A percentile compares a stretch with the other conserved stretches of the same genome.
phyloP scores from a whole-genome alignment of 2,113 vertebrate genomes.

The Todiramphus saurophagus region DNA sequence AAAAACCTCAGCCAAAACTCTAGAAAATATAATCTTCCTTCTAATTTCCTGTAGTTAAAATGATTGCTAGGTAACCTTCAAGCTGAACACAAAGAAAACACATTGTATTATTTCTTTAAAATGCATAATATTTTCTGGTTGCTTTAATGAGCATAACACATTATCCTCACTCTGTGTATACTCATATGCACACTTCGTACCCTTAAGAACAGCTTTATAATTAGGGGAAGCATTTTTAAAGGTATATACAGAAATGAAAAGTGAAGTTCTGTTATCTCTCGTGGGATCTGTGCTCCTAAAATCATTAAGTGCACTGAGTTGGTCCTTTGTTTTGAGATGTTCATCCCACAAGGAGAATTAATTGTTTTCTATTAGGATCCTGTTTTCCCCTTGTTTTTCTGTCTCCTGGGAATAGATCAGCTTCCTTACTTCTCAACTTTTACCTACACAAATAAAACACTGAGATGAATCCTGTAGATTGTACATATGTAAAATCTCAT shows the following conservation, averaged over 20 bases:
- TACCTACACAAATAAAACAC: not conserved
- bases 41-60: not conserved
- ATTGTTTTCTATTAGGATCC: not conserved
- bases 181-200: not conserved
- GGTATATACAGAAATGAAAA: not conserved
- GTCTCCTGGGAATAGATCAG: not conserved
- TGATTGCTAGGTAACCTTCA: not conserved
- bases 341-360: not conserved
- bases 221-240: not conserved
- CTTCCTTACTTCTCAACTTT: not conserved
- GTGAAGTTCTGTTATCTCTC: not conserved
- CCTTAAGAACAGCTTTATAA: not conserved
- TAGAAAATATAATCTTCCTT: not conserved
- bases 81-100: not conserved
- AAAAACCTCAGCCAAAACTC: not conserved
- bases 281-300: not conserved
- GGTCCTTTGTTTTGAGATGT: not conserved
- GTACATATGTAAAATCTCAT: not conserved
- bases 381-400: not conserved
- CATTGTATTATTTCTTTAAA: not conserved
- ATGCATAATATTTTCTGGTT: not conserved
- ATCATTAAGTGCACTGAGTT: not conserved
- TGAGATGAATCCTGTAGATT: not conserved
- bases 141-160: not conserved
- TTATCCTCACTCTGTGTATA: not conserved